These are phyloP conservation scores for Gnathonemus echidnorhynchus DNA, from an alignment of 2,113 vertebrate genomes.

Conservation along the genomic window DNA sequence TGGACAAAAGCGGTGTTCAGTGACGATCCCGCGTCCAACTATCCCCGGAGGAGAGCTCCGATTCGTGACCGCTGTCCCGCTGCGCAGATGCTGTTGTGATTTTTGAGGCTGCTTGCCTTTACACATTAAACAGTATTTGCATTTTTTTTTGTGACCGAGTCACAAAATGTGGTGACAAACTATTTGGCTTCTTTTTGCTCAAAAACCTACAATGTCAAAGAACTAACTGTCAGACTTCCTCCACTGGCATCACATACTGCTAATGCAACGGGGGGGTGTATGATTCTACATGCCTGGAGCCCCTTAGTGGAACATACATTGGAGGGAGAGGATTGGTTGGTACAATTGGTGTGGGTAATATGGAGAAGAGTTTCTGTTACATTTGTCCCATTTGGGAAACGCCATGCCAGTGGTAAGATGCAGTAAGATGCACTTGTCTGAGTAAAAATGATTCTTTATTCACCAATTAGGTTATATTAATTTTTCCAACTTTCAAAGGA, in stretches of 20 bases:
- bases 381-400: neutral
- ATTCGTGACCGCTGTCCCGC: neutral
- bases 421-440: neutral
- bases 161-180: neutral
- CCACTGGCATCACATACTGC: neutral
- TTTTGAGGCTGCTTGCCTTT: neutral
- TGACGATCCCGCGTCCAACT: neutral
- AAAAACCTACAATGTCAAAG: neutral
- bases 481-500: neutral
- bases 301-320: neutral
- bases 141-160: neutral
- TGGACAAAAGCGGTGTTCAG: neutral
- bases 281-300: neutral
- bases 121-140: neutral
- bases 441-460: neutral
- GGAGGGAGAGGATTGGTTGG: neutral
- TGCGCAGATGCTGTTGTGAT: neutral
- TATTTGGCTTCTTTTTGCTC: neutral
- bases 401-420: neutral
- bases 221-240: neutral
- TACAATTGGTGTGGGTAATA: neutral
- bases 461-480: neutral
- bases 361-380: neutral
- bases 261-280: neutral
- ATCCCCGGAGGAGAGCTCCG: neutral